Percentiles rank a stretch among this genome's conserved stretches.
These are phyloP conservation scores for Timema podura DNA, from an alignment of 2,888 invertebrate species.

Conservation along the genomic window DNA sequence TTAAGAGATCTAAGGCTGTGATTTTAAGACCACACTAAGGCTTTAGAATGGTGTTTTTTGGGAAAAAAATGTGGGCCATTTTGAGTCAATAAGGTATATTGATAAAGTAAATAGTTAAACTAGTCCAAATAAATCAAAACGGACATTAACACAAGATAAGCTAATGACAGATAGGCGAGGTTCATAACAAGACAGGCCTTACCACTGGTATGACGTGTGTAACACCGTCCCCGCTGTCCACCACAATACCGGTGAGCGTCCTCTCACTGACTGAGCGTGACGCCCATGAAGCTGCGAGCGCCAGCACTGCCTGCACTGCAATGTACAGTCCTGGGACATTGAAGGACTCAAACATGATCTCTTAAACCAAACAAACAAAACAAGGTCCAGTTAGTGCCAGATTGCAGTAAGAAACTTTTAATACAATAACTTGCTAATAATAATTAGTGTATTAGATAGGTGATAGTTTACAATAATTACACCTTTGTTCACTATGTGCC, in stretches of 20 bases:
- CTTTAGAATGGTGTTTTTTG: too few species aligned
- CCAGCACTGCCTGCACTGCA: conserved; percentile 97
- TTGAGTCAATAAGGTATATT: too few species aligned
- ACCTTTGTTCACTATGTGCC: too few species aligned
- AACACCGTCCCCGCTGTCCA: conserved; percentile 99
- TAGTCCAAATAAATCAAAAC: not conserved
- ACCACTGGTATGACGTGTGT: conserved; percentile 99
- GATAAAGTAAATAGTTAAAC: too few species aligned
- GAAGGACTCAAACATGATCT: conserved; percentile 99
- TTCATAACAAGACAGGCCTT: conserved; percentile 40
- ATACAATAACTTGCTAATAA: too few species aligned
- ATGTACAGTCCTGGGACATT: conserved; percentile 99
- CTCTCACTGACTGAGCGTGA: conserved; percentile 84
- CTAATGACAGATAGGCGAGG: not conserved
- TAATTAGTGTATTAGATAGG: too few species aligned
- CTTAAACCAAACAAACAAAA: conserved; percentile 47
- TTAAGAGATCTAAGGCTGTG: too few species aligned
- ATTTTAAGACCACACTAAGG: too few species aligned
- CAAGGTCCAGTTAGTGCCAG: too few species aligned
- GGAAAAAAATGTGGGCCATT: too few species aligned
- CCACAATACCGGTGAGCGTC: conserved; percentile 94
- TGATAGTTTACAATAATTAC: too few species aligned
- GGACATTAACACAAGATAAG: not conserved
- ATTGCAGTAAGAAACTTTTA: too few species aligned
- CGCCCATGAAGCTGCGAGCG: conserved; percentile 97